Evolutionary conservation across 1,140 invertebrate species (phyloP).

Genomic region (Brachionus koreanus): DNA sequence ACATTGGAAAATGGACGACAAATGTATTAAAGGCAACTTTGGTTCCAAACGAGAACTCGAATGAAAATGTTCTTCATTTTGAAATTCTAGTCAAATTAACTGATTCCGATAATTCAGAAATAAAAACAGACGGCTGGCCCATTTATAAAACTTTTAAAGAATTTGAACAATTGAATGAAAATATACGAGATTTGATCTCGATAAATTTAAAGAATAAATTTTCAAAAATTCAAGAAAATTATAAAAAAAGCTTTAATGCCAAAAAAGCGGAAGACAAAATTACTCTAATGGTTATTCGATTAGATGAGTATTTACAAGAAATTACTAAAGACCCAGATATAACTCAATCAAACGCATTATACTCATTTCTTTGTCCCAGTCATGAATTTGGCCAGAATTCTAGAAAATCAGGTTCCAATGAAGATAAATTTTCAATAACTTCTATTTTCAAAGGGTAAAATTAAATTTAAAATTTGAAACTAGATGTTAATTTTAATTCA

Average conservation of each 20-base stretch:
- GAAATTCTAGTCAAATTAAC: conserved; percentile 74
- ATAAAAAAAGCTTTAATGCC: neutral
- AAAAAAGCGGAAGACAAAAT: conserved; percentile 29
- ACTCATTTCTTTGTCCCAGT: conserved; percentile 80
- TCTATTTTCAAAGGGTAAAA: conserved; percentile 76
- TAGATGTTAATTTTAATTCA: neutral
- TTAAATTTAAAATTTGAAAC: neutral
- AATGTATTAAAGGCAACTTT: conserved; percentile 76
- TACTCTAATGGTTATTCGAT: neutral
- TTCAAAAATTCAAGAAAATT: neutral
- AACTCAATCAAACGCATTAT: conserved; percentile 80
- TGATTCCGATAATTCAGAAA: conserved; percentile 53
- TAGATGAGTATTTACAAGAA: conserved; percentile 28
- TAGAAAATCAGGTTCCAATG: conserved; percentile 61
- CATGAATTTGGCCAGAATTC: conserved; percentile 50
- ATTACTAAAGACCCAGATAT: conserved; percentile 77
- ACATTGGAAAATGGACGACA: conserved; percentile 77
- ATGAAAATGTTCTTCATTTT: conserved; percentile 73
- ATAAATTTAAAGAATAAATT: neutral
- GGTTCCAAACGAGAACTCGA: conserved; percentile 44
- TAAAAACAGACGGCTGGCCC: conserved; percentile 65
- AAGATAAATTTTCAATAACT: conserved; percentile 71
- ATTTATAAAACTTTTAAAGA: conserved; percentile 74
- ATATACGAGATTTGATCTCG: neutral
- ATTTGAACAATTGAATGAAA: conserved; percentile 60